Base-by-base conservation (phyloP, 1,140 invertebrate species). In the Drosophila hydei region DNA sequence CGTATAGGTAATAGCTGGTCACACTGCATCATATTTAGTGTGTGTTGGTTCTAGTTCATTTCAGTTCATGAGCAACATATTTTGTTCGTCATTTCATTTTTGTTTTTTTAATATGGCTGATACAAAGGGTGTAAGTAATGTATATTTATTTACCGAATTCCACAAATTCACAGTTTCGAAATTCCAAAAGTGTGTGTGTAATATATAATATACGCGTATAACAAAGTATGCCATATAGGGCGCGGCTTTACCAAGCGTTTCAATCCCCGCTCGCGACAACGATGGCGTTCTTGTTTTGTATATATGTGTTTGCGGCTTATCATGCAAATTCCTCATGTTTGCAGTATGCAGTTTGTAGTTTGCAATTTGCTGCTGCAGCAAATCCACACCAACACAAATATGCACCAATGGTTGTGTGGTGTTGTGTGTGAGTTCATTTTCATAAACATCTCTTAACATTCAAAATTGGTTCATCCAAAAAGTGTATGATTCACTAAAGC, bases 51-150 rank as follows among this genome's bases (percentile, higher is more conserved):
- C 69, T 68, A 72, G 70, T 68, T 72, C 70, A 67, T 59, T 67
- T 67, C 62, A 72, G 62, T 67, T 72, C 62, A 72, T 67, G 69
- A 72, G 47, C 69, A 72, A 72, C 62, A 67, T 79, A 79, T 81
- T 83, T 84, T 78, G 79, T 81, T 81, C 78, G 78, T 81, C 79
- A 69, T 81, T 80, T 67, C 59, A 69, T 81, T 81, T 85, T 72
- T 80, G 79, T 85, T 85, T 76, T 85, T 85, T 87, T 80, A 90
- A 90, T 72, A 90, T 90, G 89, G 85, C 89, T 72, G 89, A 90
- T 71, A 90, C 89, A 64, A 89, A 90, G 85, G 85, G 89, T 73
- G 89, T 90, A 77, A 90, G 89, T 90, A 79, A 63, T 43, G 16
- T 36, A 60, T 30, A 61, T 51, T 56, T 62, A 40, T 36, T 12